Evolutionary conservation across 2,888 invertebrate genomes (phyloP), one percentile per base, ranked within the genome.

Genomic region (Meandrusa payeni): DNA sequence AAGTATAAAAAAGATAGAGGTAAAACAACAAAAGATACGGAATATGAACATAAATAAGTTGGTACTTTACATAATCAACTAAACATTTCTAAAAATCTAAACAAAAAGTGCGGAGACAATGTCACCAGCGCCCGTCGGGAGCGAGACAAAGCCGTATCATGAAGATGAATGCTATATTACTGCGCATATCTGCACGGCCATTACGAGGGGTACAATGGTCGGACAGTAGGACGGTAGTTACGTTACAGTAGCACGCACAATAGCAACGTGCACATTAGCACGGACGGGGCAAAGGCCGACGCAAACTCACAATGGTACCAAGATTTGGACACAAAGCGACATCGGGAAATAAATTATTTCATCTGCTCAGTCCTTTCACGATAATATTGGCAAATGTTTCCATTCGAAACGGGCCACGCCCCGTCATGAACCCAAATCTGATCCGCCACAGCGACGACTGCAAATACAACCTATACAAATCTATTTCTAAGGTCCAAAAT

Each of bases 331-430:
- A 86, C 86, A 87, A 86, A 77, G 79, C 76, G 82, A 83, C 86
- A 79, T 74, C 61, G 81, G 75, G 81, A 83, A 77, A 87, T 87
- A 87, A 87, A 87, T 87, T 85, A 86, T 86, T 83, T 83, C 82
- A 85, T 83, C 82, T 83, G 82, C 75, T 82, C 78, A 76, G 75
- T 76, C 81, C 85, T 83, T 86, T 85, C 82, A 82, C 72, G 77
- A 83, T 85, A 86, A 87, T 86, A 86, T 87, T 87, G 76, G 85
- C 87, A 86, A 87, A 87, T 87, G 87, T 87, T 87, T 86, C 85
- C 76, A 87, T 86, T 85, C 76, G 79, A 74, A 69, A 76, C 76
- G 69, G 61, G 74, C 87, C 83, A 86, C 87, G 87, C 87, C 87
- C 79, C 69, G 71, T 51, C 52, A 64, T 53, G 68, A 69, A 64